Conservation (phyloP, 35 echinoderm and acorn worm genomes). For the Strongylocentrotus purpuratus region DNA sequence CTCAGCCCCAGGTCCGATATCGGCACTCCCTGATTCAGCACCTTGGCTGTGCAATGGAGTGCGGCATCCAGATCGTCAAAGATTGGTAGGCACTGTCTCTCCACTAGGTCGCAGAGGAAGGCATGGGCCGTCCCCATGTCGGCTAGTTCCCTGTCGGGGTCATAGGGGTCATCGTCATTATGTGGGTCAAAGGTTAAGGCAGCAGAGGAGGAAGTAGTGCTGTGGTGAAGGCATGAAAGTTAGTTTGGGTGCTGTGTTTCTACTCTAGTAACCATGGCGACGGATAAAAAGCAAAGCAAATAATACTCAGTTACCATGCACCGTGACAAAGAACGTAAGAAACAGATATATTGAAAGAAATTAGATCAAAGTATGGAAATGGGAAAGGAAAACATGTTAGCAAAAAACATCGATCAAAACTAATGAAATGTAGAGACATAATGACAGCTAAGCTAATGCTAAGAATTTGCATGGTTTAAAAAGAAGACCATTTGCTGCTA, state of each 20-base stretch:
- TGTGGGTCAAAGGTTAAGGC: slow-evolving; percentile 21
- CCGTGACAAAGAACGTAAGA: not conserved
- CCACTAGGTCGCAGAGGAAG: slow-evolving; percentile 76
- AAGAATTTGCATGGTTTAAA: no score
- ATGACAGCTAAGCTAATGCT: no score
- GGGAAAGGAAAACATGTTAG: not conserved
- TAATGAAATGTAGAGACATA: not conserved
- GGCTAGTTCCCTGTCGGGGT: slow-evolving; percentile 66
- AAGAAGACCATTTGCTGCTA: no score
- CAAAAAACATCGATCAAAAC: not conserved
- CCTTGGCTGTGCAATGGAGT: slow-evolving; percentile 78
- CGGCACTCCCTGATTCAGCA: slow-evolving; percentile 65
- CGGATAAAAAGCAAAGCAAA: not conserved
- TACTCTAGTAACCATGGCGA: not conserved
- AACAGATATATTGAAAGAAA: not conserved
- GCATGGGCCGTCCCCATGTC: slow-evolving; percentile 70
- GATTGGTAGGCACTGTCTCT: slow-evolving; percentile 79
- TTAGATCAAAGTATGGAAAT: not conserved
- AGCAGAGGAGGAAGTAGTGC: slow-evolving; percentile 30
- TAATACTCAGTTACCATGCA: not conserved
- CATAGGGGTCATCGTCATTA: slow-evolving; percentile 44
- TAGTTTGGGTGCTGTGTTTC: slow-evolving; percentile 14
- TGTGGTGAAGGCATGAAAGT: slow-evolving; percentile 17
- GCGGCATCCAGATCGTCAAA: slow-evolving; percentile 85
- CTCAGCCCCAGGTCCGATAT: slow-evolving; percentile 51